phyloP scores from a whole-genome alignment of 2,113 vertebrate species.

The Kobus ellipsiprymnus region DNA sequence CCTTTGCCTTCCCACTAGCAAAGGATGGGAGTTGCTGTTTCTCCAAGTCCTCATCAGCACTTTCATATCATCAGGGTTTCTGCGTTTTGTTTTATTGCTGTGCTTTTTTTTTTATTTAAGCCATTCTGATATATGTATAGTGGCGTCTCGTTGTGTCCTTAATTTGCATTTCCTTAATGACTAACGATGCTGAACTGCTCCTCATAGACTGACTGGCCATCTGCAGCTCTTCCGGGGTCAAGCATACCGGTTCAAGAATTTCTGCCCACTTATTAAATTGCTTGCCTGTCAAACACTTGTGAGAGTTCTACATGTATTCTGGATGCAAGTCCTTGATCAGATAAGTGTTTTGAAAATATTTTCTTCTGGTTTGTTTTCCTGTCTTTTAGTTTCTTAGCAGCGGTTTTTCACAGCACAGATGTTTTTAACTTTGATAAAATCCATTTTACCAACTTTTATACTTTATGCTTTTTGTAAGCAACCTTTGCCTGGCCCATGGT shows the following conservation, averaged over 20 bases:
- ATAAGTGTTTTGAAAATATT: conserved; percentile 27
- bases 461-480: neutral
- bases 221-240: neutral
- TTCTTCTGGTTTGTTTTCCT: conserved; percentile 33
- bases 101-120: neutral
- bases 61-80: neutral
- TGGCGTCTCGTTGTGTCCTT: neutral
- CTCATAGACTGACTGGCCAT: neutral
- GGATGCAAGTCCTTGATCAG: conserved; percentile 8
- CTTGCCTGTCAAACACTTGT: neutral
- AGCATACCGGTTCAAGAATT: neutral
- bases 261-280: neutral
- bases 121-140: neutral
- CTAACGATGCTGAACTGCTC: neutral
- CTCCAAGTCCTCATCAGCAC: neutral
- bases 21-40: accelerated
- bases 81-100: neutral
- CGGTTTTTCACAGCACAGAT: conserved; percentile 43
- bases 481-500: neutral
- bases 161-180: neutral
- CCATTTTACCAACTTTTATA: conserved; percentile 4
- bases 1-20: neutral
- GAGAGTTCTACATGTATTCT: neutral
- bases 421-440: conserved; percentile 54
- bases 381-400: conserved; percentile 21